Base-by-base conservation (phyloP, 2,888 invertebrate species). In the Lasioglossum pauxillum region DNA sequence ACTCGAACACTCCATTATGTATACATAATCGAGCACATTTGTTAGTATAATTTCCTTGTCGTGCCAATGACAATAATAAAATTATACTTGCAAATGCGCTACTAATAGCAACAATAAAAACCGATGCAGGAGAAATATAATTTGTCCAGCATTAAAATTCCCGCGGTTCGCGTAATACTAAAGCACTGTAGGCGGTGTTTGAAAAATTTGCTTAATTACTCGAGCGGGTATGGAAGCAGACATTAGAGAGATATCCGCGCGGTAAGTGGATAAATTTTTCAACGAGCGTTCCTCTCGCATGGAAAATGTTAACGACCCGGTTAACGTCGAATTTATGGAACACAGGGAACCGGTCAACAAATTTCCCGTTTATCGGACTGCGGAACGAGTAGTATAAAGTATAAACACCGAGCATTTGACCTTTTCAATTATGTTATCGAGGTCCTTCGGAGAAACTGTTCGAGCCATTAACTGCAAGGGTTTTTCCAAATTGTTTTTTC, bases 231-330 rank as follows among this genome's bases (percentile, higher is more conserved):
- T 35, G 31, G 67, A 67, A 23, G 35, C 19, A 35, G 35, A 67
- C 31, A 38, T 69, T 69, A 69, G 69, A 38, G 23, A 38, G 23
- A 35, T 38, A 35, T 67, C 31, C 67, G 35, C 69, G 38, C 38
- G 69, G 38, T 69, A 69, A 69, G 69, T 23, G 35, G 69, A 35
- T 35, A 38, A 38, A 69, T 69, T 38, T 69, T 69, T 69, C 38
- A 19, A 1, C 67, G 35, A 69, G 35, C 8, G 10, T 35, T 67
- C 35, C 67, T 19, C 35, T 8, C 67, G 16, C 19, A 19, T 23
- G 69, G 69, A 38, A 38, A 69, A 69, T 38, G 38, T 69, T 38
- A 69, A 69, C 69, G 69, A 38, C 38, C 35, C 38, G 12, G 38
- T 35, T 35, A 38, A 60, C 57, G 38, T 38, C 57, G 19, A 57